phyloP scores from a whole-genome alignment of 2,113 vertebrate genomes.

The Herpailurus yagouaroundi region DNA sequence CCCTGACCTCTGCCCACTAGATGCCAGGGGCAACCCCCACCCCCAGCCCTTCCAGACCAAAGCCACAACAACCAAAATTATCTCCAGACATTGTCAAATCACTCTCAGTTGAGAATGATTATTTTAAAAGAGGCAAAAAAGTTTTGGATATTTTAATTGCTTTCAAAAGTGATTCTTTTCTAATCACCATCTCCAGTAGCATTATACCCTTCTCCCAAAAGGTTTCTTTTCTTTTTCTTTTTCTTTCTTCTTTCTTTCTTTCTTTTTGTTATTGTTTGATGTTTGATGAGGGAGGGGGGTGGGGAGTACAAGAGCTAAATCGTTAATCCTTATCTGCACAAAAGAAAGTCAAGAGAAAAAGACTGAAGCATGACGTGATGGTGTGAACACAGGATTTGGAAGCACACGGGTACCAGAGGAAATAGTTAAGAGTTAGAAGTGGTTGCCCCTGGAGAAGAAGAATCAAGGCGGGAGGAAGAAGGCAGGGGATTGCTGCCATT shows the following conservation, averaged over 20 bases:
- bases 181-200: neutral
- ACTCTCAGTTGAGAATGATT: neutral
- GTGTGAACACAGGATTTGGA: neutral
- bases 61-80: neutral
- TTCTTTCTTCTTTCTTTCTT: too few species aligned
- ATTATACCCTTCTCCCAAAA: neutral
- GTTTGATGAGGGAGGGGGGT: neutral
- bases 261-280: neutral
- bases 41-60: neutral
- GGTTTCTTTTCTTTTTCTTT: neutral
- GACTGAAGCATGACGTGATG: neutral
- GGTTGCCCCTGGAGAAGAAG: neutral
- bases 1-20: neutral
- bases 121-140: neutral
- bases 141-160: neutral
- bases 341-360: neutral
- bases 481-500: neutral
- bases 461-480: neutral
- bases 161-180: neutral
- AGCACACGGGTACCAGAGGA: neutral
- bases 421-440: neutral
- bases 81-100: neutral
- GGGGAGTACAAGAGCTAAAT: neutral
- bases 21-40: neutral
- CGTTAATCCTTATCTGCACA: neutral